A percentile compares a stretch with the other conserved stretches of the same genome.
Conservation (phyloP, 2,888 invertebrate species). For the Pimpla rufipes region DNA sequence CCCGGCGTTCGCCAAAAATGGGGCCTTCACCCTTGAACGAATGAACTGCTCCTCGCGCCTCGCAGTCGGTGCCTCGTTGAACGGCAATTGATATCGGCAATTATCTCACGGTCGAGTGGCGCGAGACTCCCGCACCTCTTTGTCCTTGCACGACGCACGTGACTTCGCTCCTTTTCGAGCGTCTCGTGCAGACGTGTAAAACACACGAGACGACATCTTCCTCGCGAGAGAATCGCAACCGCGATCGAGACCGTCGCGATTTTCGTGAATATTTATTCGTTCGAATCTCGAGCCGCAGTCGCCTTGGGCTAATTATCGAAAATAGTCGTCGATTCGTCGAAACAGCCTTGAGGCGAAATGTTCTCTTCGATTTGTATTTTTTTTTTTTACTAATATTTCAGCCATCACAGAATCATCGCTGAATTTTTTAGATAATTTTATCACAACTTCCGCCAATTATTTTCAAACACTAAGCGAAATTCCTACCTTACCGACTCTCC, state of each 20-base stretch:
- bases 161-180: not conserved
- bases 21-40: constrained; percentile 33
- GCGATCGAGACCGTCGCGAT: not conserved
- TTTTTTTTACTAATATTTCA: too few species aligned
- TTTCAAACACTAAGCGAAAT: not conserved
- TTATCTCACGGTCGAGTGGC: constrained; percentile 14
- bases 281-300: not conserved
- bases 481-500: not conserved
- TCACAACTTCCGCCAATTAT: too few species aligned
- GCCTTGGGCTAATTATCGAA: not conserved
- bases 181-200: not conserved
- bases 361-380: too few species aligned
- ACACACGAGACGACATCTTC: not conserved
- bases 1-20: constrained; percentile 29
- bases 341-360: too few species aligned
- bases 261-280: not conserved
- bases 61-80: constrained; percentile 25
- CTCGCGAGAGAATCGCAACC: not conserved
- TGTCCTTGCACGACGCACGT: not conserved
- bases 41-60: constrained; percentile 22
- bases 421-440: too few species aligned
- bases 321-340: too few species aligned
- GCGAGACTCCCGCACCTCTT: not conserved
- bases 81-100: constrained; percentile 45
- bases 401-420: too few species aligned